Base-by-base conservation (phyloP, 2,888 invertebrate genomes). In the Dione juno region DNA sequence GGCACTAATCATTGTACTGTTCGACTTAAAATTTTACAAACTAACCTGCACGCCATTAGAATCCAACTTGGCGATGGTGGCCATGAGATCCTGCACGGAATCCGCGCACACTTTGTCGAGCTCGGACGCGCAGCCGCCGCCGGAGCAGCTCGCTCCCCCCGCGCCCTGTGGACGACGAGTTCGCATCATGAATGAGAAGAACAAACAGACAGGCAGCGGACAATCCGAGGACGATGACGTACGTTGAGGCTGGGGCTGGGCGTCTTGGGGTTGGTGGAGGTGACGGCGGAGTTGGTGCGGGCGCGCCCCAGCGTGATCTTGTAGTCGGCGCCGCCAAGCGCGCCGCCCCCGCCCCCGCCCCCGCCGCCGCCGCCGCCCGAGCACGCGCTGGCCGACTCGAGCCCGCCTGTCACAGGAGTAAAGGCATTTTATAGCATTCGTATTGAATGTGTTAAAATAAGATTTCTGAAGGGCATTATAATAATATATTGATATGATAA, bases 21-120 rank as follows among this genome's bases (percentile, higher is more conserved):
- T 3, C 28, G 28, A 28, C 28, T 28, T 2, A 28, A 5, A 5
- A 28, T n/a, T n/a, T n/a, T 94, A 88, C 9, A 93, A 94, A 88
- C 84, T 93, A 80, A 93, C 92, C 84, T 97, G 96, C 73, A 97
- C 97, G 54, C 97, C 97, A 88, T 97, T 97, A 35, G 97, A 97
- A 89, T 97, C 97, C 80, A 97, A 90, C 90, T 97, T 97, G 74
- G 97, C 97, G 84, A 97, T 97, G 71, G 97, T 97, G 71, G 96
- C 96, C 96, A 97, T 97, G 76, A 97, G 92, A 93, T 97, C 97
- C 84, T 97, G 97, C 74, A 97, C 96, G 1, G 96, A 96, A 83
- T 97, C 97, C 84, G 96, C 96, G 86, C 97, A 97, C 84, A 96
- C 96, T 84, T 96, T 96, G 88, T 97, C 97, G 81, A 97, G 94